A percentile compares a stretch with the other conserved stretches of the same genome.
Evolutionary conservation across 2,113 vertebrate species (phyloP).

Genomic region (Anser brachyrhynchus): DNA sequence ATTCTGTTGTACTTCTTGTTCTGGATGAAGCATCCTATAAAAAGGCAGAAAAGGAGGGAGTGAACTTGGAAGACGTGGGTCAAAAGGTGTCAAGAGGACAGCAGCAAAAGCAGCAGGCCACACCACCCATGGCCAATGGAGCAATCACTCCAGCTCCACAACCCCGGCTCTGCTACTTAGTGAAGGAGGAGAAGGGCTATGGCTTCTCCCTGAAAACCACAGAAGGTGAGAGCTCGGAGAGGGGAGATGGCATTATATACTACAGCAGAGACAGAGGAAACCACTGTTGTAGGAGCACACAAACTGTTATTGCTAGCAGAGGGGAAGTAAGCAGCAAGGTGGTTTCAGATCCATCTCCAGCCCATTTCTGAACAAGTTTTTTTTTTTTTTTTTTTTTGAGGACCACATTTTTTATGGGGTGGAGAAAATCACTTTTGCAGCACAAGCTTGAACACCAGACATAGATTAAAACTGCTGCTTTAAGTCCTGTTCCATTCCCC

Average conservation of each 20-base stretch:
- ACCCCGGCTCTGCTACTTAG: conserved; percentile 88
- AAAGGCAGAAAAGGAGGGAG: conserved; percentile 76
- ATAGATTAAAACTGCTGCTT: not conserved
- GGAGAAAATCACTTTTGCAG: not conserved
- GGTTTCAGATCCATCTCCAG: not conserved
- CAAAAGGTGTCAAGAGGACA: not conserved
- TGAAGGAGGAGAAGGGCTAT: conserved; percentile 79
- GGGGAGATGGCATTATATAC: not conserved
- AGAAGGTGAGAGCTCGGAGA: conserved; percentile 76
- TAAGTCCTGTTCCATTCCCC: not conserved
- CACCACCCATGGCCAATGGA: conserved; percentile 53
- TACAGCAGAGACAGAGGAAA: not conserved
- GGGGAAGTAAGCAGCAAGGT: not conserved
- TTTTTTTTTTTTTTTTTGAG: not conserved
- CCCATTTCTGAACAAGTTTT: not conserved
- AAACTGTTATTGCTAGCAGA: not conserved
- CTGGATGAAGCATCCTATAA: conserved; percentile 85
- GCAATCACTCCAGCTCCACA: conserved; percentile 48
- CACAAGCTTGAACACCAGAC: not conserved
- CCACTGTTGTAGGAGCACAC: not conserved
- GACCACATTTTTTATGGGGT: not conserved
- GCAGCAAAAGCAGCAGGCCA: not conserved
- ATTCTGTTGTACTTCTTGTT: conserved; percentile 83
- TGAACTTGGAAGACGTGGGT: conserved; percentile 72
- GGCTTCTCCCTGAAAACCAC: conserved; percentile 89